A percentile compares a stretch with the other conserved stretches of the same genome.
Conservation (phyloP, 2,888 invertebrate genomes). For the Cataglyphis altisquamis region DNA sequence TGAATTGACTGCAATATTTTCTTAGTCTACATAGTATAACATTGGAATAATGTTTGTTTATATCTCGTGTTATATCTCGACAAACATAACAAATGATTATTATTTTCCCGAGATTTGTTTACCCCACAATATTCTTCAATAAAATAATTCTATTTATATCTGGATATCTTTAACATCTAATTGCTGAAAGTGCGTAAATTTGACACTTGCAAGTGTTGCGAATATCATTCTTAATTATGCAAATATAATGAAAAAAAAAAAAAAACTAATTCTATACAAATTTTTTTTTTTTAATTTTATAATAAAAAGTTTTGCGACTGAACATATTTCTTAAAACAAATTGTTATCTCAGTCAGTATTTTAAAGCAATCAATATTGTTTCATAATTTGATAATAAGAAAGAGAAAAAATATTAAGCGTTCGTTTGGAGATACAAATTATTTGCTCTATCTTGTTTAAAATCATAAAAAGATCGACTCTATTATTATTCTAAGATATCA, state of each 20-base stretch:
- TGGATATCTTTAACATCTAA: slow-evolving; percentile 13
- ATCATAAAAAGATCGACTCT: neutral
- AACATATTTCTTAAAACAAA: neutral
- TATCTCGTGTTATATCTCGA: neutral
- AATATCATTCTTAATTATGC: neutral
- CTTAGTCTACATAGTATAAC: slow-evolving; percentile 31
- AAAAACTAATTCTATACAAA: neutral
- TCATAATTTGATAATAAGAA: neutral
- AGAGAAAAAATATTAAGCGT: slow-evolving; percentile 10
- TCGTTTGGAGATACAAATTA: neutral
- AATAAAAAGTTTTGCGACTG: neutral
- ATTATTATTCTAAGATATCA: slow-evolving; percentile 43
- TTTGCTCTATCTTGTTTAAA: slow-evolving; percentile 7
- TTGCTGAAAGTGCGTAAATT: slow-evolving; percentile 14
- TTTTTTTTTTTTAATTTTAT: neutral
- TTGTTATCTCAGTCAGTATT: slow-evolving; percentile 4
- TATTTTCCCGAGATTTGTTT: slow-evolving; percentile 59
- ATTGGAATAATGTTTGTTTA: slow-evolving; percentile 48
- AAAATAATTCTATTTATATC: slow-evolving; percentile 58
- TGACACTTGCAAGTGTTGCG: neutral
- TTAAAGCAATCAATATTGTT: neutral
- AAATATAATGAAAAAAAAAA: neutral
- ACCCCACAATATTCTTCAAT: slow-evolving; percentile 42
- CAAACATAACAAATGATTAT: slow-evolving; percentile 57
- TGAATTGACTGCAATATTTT: neutral